These are phyloP conservation scores for Drosophila sordidula DNA, from an alignment of 2,888 invertebrate species.

Conservation along the genomic window DNA sequence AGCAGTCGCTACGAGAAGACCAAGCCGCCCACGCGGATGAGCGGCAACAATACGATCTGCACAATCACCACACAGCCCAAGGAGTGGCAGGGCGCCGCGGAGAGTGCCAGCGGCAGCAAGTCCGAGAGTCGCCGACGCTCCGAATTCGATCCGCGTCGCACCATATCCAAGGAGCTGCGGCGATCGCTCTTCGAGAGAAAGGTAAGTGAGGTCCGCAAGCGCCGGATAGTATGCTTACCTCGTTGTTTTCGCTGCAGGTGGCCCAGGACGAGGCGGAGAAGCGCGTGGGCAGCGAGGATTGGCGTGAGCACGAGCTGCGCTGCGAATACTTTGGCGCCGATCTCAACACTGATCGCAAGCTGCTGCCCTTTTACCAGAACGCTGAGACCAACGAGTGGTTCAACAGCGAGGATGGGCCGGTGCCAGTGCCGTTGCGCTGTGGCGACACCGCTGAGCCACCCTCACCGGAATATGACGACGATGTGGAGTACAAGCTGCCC, in stretches of 20 bases:
- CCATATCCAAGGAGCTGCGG: conserved; percentile 82
- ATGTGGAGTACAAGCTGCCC: conserved; percentile 82
- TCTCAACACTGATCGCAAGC: conserved; percentile 75
- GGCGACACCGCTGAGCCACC: conserved; percentile 69
- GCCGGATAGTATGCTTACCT: too few species aligned
- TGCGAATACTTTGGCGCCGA: conserved; percentile 84
- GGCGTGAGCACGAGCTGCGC: conserved; percentile 82
- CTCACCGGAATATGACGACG: conserved; percentile 45
- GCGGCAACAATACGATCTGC: conserved; percentile 70
- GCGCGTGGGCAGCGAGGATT: conserved; percentile 82
- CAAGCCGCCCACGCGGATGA: conserved; percentile 58
- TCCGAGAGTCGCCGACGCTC: conserved; percentile 33
- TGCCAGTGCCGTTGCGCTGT: conserved; percentile 82
- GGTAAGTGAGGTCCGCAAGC: conserved; percentile 45
- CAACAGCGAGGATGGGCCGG: conserved; percentile 76
- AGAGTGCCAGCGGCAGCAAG: conserved; percentile 26
- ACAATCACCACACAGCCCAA: conserved; percentile 63
- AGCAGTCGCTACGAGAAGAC: conserved; percentile 55
- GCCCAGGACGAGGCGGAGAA: conserved; percentile 84
- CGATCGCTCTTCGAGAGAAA: conserved; percentile 84
- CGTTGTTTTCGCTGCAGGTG: conserved; percentile 60
- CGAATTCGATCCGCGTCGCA: conserved; percentile 47
- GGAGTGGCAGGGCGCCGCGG: conserved; percentile 21
- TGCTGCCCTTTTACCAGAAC: conserved; percentile 83
- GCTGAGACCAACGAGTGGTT: conserved; percentile 84